Conservation (phyloP, 1,140 invertebrate genomes). For the Drosophila arawakana region DNA sequence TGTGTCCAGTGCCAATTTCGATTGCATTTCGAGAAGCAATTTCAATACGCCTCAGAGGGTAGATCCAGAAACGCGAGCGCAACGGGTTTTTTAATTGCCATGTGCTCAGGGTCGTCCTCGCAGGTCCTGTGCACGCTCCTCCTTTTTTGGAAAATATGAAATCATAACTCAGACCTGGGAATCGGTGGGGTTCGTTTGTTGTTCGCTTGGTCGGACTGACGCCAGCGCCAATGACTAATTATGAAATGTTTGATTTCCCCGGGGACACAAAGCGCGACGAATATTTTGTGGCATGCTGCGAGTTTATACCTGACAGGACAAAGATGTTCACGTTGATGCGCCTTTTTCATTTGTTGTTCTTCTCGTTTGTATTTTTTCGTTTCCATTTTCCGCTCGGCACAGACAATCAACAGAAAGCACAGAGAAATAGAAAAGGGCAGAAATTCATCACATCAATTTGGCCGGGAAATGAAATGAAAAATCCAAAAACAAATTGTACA, state of each 20-base stretch:
- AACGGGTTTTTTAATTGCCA: conserved; percentile 76
- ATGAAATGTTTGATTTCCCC: conserved; percentile 84
- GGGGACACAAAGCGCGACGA: conserved; percentile 70
- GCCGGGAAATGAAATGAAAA: conserved; percentile 80
- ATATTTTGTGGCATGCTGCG: conserved; percentile 64
- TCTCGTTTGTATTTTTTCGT: background rate
- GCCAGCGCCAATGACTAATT: conserved; percentile 83
- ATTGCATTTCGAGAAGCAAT: conserved; percentile 77
- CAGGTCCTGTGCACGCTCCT: conserved; percentile 8
- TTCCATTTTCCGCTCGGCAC: background rate
- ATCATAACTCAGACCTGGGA: conserved; percentile 67
- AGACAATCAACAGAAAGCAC: conserved; percentile 40
- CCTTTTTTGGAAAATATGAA: conserved; percentile 56
- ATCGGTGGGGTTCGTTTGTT: conserved; percentile 2
- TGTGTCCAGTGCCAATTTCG: conserved; percentile 63
- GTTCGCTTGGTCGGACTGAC: conserved; percentile 11
- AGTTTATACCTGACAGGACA: conserved; percentile 46
- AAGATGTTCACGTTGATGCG: conserved; percentile 61
- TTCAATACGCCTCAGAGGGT: conserved; percentile 72
- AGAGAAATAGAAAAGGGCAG: background rate
- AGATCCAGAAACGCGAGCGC: conserved; percentile 59
- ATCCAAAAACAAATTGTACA: conserved; percentile 81
- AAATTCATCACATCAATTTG: conserved; percentile 63
- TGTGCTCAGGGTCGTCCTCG: conserved; percentile 60
- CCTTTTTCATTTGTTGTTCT: conserved; percentile 39